Evolutionary conservation across 2,113 vertebrate genomes (phyloP).

Genomic region (Scomber colias): DNA sequence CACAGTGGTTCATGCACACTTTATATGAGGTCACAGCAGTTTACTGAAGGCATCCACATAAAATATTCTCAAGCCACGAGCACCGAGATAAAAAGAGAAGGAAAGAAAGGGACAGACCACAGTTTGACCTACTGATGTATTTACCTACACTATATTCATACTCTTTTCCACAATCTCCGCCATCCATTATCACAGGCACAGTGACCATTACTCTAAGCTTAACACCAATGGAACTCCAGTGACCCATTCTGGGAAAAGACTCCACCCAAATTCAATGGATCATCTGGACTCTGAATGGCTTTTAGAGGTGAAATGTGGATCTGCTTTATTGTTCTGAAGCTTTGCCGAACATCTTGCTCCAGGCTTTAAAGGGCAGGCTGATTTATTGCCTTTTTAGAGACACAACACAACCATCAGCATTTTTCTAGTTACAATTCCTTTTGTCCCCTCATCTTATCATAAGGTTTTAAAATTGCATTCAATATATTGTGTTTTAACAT

Average conservation of each 20-base stretch:
- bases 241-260: not conserved
- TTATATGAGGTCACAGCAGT: slow-evolving; percentile 3
- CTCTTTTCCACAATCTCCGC: not conserved
- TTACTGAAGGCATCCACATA: slow-evolving; percentile 21
- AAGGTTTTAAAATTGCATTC: not conserved
- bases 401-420: slow-evolving; percentile 13
- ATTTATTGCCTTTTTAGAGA: slow-evolving; percentile 21
- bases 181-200: not conserved
- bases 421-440: not conserved
- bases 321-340: not conserved
- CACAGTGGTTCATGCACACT: slow-evolving; percentile 2
- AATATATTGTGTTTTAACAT: not conserved
- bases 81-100: slow-evolving; percentile 2
- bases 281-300: slow-evolving; percentile 20
- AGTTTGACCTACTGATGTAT: not conserved
- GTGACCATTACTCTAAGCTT: not conserved
- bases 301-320: slow-evolving; percentile 11
- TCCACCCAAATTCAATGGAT: not conserved
- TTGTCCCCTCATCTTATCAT: not conserved
- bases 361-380: slow-evolving; percentile 20
- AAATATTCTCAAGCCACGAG: slow-evolving; percentile 7
- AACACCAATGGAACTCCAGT: not conserved
- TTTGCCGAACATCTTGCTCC: slow-evolving; percentile 6
- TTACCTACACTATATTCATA: slow-evolving; percentile 1
- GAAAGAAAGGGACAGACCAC: not conserved